These are phyloP conservation scores for Sturnus vulgaris DNA, from an alignment of 2,113 vertebrate species.

Conservation along the genomic window DNA sequence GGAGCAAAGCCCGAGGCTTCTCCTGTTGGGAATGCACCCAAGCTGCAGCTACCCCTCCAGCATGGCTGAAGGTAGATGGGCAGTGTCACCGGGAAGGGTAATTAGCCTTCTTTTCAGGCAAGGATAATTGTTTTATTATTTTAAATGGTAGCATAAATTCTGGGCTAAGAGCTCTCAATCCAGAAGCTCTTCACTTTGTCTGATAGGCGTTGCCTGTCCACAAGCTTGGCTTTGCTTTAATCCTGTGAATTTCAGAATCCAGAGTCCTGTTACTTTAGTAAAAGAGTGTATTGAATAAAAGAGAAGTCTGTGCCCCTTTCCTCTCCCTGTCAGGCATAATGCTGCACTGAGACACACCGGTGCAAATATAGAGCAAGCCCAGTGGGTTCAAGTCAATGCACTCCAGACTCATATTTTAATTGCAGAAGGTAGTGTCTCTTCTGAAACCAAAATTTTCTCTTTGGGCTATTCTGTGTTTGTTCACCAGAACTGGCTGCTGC, in stretches of 20 bases:
- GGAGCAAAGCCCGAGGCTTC: conserved; percentile 16
- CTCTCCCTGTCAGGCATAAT: neutral
- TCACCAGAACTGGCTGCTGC: neutral
- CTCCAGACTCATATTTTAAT: neutral
- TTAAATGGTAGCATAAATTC: neutral
- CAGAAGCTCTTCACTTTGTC: neutral
- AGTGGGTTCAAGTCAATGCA: neutral
- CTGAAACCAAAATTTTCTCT: neutral
- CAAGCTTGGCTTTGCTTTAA: neutral
- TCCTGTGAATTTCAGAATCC: neutral
- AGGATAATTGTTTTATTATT: neutral
- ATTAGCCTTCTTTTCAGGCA: neutral
- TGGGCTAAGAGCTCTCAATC: neutral
- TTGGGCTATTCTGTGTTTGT: neutral
- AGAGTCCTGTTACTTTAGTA: neutral
- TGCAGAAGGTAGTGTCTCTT: neutral
- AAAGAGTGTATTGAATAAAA: neutral
- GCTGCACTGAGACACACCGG: neutral
- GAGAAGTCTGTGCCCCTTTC: neutral
- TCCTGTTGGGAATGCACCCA: neutral
- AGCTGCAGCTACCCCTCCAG: neutral
- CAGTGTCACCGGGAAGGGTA: neutral
- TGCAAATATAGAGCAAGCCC: neutral
- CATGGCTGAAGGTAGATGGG: neutral
- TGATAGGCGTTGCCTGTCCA: neutral